Evolutionary conservation across 2,797 vertebrate genomes (phyloP), one percentile per base, ranked within the genome.

Genomic region (Halcyon badia): DNA sequence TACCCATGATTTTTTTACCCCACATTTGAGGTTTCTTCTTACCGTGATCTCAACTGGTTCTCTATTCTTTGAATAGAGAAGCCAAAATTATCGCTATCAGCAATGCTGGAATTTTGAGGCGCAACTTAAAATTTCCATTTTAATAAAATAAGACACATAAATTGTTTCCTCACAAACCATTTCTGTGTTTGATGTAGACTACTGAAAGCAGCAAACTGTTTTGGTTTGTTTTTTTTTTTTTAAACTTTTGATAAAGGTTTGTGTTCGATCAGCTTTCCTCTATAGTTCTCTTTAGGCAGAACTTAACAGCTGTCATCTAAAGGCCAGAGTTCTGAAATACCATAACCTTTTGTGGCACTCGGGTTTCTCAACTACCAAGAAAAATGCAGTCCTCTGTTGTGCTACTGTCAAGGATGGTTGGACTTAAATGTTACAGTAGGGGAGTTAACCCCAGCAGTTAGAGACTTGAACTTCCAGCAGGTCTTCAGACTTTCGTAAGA

Each of bases 241-340:
- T 39, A 39, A 61, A 17, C 35, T 21, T 39, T 41, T 28, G 10
- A 15, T 52, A 54, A 54, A 54, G 52, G 16, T 54, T 80, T 94
- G 20, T 49, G 58, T 89, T 68, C 5, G 6, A 31, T 70, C n/a
- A 46, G 8, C 48, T 91, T 86, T 86, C n/a, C 37, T 78, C 60
- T 61, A 0, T 81, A 35, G 48, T 31, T 87, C 39, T 94, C 54
- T 87, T 80, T 48, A 75, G 73, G 42, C 65, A 70, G 51, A 84
- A 83, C 61, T 62, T 94, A 81, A 81, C 0, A 77, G 18, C 49
- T 88, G 68, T 54, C 0, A 1, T 73, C 61, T 94, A 68, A 92
- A 78, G 48, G 57, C 28, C 60, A 77, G 48, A 72, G 12, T 80
- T 88, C 82, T 33, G 90, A 95, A 97, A 83, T 92, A 31, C 26